Evolutionary conservation across 2,113 vertebrate genomes (phyloP).

Genomic region (Brevimyrus niger): DNA sequence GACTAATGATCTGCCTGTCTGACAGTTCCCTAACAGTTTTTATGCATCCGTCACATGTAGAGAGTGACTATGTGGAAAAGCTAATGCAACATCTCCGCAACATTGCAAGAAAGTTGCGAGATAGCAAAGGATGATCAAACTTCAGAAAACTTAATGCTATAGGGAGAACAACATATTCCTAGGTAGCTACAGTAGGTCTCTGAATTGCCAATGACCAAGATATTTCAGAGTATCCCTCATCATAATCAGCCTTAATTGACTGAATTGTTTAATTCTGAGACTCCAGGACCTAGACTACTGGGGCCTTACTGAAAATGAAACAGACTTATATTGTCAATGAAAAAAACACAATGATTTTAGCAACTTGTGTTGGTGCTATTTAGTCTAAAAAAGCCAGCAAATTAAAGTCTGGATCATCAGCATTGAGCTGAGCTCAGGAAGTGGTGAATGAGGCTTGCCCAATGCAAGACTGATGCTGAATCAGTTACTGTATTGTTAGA

Average conservation of each 20-base stretch:
- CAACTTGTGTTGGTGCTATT: not conserved
- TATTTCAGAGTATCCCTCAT: not conserved
- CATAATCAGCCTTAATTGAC: constrained; percentile 8
- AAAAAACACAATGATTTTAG: not conserved
- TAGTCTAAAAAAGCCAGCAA: not conserved
- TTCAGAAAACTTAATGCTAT: not conserved
- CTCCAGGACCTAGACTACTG: not conserved
- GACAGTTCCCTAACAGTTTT: not conserved
- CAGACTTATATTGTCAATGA: not conserved
- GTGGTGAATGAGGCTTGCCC: not conserved
- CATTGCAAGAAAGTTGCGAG: not conserved
- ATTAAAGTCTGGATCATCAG: not conserved
- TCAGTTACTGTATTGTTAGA: not conserved
- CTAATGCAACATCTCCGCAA: not conserved
- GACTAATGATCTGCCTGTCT: not conserved
- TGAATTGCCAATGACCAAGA: not conserved
- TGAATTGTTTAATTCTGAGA: not conserved
- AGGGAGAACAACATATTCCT: not conserved
- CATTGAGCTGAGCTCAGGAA: not conserved
- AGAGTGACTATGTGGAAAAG: not conserved
- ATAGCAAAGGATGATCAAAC: not conserved
- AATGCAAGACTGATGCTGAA: not conserved
- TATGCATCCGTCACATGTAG: not conserved
- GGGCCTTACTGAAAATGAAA: not conserved
- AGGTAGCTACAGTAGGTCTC: not conserved